These are phyloP conservation scores for Gobio gobio DNA, from an alignment of 2,113 vertebrate species.

Conservation along the genomic window DNA sequence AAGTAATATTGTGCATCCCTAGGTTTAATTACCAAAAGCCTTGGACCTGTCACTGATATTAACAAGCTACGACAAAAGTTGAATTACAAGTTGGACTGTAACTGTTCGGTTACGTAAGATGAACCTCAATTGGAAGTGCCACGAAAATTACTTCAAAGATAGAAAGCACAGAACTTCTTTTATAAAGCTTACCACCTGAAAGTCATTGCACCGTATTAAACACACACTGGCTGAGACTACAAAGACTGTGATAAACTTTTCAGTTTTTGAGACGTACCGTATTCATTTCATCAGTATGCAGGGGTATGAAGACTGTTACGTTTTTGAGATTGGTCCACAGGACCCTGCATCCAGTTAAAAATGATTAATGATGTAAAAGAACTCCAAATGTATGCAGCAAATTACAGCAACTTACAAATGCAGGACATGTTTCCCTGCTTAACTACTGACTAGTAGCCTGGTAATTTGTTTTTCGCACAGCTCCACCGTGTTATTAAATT, in stretches of 20 bases:
- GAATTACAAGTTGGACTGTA: not conserved
- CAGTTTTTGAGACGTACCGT: not conserved
- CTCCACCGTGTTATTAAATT: constrained; percentile 54
- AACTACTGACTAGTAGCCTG: constrained; percentile 50
- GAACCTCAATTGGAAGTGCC: not conserved
- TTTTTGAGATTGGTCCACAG: constrained; percentile 44
- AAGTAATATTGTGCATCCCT: not conserved
- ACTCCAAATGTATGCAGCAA: constrained; percentile 56
- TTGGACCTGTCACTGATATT: not conserved
- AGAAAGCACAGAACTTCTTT: not conserved
- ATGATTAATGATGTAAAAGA: constrained; percentile 62
- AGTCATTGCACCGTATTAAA: not conserved
- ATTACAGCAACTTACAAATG: constrained; percentile 52
- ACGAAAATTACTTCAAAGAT: not conserved
- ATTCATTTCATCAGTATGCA: constrained; percentile 52
- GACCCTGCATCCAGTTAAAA: constrained; percentile 53
- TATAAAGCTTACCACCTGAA: not conserved
- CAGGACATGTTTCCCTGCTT: constrained; percentile 50
- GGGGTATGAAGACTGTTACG: constrained; percentile 32
- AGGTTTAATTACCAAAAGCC: not conserved
- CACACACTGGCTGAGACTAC: not conserved
- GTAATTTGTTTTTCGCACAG: constrained; percentile 54
- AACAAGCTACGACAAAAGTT: not conserved
- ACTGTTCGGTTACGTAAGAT: not conserved
- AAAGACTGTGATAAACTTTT: not conserved